Base-by-base conservation (phyloP, 2,888 invertebrate species). In the Cheilosia impressa region DNA sequence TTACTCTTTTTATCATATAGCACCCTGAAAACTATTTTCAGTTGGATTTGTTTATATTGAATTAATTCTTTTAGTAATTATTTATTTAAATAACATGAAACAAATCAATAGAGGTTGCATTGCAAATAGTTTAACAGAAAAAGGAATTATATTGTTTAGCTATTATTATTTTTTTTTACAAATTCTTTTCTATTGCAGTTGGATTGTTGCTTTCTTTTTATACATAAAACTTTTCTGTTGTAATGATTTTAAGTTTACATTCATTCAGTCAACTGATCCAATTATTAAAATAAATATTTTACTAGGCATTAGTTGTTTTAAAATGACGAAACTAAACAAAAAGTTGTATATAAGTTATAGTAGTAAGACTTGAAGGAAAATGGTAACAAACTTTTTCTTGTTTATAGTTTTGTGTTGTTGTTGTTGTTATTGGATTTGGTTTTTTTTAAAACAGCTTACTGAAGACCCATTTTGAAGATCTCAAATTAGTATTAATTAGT, bases 11-110 rank as follows among this genome's bases (percentile, higher is more conserved):
- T 81, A 87, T 87, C 81, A 75, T 90, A 87, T 92, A 92, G 92
- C 92, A 92, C 92, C 91, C 91, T 92, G 92, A 92, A 92, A 92
- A 92, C 91, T 89, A 90, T 91, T 92, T 91, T 91, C 91, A 92
- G 90, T 90, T 90, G 90, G 90, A 90, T 90, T 60, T 80, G 55
- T 60, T 83, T 58, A 55, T 73, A 84, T 71, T 87, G 71, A 68
- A 89, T 71, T 78, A 79, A 87, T 84, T 82, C 27, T 75, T 76
- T 79, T 55, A 73, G 55, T 77, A 82, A 71, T 80, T 77, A 85
- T 87, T 77, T 81, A 85, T 85, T 78, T 77, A 72, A 81, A 87
- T 73, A 87, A 85, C 78, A 85, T 71, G 81, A 85, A 87, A 85
- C 75, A 85, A 85, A 87, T 87, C 57, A 79, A 82, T 87, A 75